These are phyloP conservation scores for Amblyornis subalaris DNA, from an alignment of 2,113 vertebrate species.

Conservation along the genomic window DNA sequence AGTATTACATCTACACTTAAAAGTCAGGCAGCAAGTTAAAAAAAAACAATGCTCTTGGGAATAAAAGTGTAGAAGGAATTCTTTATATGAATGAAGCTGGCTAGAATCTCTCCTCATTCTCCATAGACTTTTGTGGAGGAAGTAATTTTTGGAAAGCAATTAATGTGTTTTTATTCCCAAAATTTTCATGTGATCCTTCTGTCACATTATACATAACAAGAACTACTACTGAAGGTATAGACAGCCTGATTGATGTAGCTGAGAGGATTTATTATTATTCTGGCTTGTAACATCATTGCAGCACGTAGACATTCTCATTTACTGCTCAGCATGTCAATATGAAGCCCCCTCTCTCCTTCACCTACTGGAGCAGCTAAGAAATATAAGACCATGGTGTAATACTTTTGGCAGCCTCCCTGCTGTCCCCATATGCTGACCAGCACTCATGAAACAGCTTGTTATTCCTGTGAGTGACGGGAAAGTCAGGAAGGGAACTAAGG, in stretches of 20 bases:
- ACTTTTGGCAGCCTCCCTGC: neutral
- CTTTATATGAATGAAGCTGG: neutral
- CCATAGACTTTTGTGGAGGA: neutral
- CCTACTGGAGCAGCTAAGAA: neutral
- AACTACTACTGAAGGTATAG: neutral
- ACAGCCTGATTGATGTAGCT: neutral
- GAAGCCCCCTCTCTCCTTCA: neutral
- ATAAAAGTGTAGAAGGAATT: neutral
- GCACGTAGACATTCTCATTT: neutral
- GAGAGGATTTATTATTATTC: neutral
- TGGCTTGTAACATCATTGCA: neutral
- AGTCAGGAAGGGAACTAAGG: neutral
- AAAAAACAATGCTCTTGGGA: neutral
- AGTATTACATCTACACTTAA: neutral
- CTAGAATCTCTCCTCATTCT: neutral
- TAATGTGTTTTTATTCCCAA: neutral
- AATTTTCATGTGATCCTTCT: neutral
- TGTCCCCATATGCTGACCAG: neutral
- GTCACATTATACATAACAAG: neutral
- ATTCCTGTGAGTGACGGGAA: neutral
- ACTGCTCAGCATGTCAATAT: neutral
- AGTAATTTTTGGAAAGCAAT: neutral
- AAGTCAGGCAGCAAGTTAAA: neutral
- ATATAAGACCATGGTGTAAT: neutral
- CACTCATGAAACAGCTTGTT: neutral